These are phyloP conservation scores for Arenicola marina DNA, from an alignment of 2,888 invertebrate species.

Conservation along the genomic window DNA sequence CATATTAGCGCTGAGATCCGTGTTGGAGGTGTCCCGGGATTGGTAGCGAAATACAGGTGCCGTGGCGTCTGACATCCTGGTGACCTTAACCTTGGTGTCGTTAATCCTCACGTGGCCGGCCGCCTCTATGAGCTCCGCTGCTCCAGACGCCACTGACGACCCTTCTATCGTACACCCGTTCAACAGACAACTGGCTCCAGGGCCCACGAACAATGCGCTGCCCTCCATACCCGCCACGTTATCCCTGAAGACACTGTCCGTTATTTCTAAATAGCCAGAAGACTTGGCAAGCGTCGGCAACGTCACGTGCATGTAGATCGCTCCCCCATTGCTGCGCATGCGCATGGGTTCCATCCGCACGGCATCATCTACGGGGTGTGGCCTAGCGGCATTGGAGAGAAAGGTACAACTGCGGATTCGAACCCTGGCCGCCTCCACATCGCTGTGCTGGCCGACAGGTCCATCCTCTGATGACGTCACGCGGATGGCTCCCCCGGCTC, in stretches of 20 bases:
- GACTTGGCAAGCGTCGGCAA: background rate
- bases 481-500: slow-evolving; percentile 22
- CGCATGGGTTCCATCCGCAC: background rate
- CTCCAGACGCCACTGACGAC: background rate
- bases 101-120: slow-evolving; percentile 10
- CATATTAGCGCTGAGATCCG: background rate
- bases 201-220: slow-evolving; percentile 18
- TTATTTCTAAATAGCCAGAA: slow-evolving; percentile 11
- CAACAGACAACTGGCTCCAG: slow-evolving; percentile 5
- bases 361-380: background rate
- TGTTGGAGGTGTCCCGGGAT: slow-evolving; percentile 8
- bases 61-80: background rate
- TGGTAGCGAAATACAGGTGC: slow-evolving; percentile 15
- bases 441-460: background rate
- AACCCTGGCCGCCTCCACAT: background rate
- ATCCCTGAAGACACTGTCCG: slow-evolving; percentile 10
- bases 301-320: slow-evolving; percentile 9
- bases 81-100: slow-evolving; percentile 2
- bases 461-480: slow-evolving; percentile 12
- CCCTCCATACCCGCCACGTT: slow-evolving; percentile 24
- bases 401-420: slow-evolving; percentile 4
- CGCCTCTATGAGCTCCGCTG: slow-evolving; percentile 6
- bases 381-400: background rate
- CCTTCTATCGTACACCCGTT: background rate
- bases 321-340: slow-evolving; percentile 15